Evolutionary conservation across 2,888 invertebrate genomes (phyloP).

Genomic region (Laspeyria flexula): DNA sequence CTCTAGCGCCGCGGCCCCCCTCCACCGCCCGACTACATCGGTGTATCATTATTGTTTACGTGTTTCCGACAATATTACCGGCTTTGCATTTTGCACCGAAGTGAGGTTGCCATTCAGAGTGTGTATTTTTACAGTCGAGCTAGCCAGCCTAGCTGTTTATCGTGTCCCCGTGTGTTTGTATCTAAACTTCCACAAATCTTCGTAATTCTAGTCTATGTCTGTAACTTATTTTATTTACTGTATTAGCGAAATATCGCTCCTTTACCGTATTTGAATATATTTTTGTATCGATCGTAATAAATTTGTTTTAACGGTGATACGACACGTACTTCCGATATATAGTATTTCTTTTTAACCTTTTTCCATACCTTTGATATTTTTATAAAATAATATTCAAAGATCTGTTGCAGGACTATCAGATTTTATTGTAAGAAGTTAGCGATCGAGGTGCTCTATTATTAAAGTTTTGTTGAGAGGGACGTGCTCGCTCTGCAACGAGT

Average conservation of each 20-base stretch:
- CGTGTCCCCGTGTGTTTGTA: conserved; percentile 55
- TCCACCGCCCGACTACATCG: conserved; percentile 18
- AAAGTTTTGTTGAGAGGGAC: conserved; percentile 77
- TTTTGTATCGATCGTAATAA: conserved; percentile 39
- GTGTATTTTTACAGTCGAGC: conserved; percentile 60
- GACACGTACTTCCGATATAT: conserved; percentile 64
- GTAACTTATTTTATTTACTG: conserved; percentile 64
- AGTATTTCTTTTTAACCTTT: conserved; percentile 56
- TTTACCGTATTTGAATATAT: conserved; percentile 51
- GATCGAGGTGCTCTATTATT: conserved; percentile 82
- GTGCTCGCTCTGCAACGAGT: conserved; percentile 80
- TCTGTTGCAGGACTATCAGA: conserved; percentile 72
- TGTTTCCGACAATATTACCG: conserved; percentile 34
- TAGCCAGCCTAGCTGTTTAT: conserved; percentile 53
- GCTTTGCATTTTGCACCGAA: conserved; percentile 39
- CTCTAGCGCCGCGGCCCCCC: conserved; percentile 41
- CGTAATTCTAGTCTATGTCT: conserved; percentile 76
- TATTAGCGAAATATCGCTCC: conserved; percentile 53
- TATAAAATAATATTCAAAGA: conserved; percentile 57
- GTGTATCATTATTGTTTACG: conserved; percentile 31
- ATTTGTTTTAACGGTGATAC: conserved; percentile 58
- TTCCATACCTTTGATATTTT: conserved; percentile 67
- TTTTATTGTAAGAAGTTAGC: conserved; percentile 78
- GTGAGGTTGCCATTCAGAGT: conserved; percentile 64
- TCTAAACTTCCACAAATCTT: conserved; percentile 68